Base-by-base conservation (phyloP, 2,888 invertebrate genomes). In the Torymus tubicola region DNA sequence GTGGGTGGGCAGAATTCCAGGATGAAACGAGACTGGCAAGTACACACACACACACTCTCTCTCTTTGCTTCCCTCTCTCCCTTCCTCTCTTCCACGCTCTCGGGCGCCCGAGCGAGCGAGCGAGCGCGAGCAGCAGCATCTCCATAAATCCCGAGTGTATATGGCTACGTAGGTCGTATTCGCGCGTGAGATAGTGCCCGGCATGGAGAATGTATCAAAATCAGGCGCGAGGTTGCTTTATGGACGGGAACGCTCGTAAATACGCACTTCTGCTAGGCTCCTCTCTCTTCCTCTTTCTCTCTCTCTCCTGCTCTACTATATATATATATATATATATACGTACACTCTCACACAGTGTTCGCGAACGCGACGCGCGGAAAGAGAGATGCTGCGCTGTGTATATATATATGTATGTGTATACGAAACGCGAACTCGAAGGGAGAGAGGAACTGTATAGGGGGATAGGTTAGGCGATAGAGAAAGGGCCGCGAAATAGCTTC, bases 201-300 rank as follows among this genome's bases (percentile, higher is more conserved):
- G 88, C 87, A 83, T 84, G 85, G 90, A 88, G 90, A 90, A 90
- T 90, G 90, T 90, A 90, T 90, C 90, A 90, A 90, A 90, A 90
- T 90, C 90, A 90, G 90, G 90, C 90, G 90, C 90, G 88, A 90
- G 90, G 89, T 88, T 90, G 90, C 90, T 90, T 90, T 90, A 90
- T 90, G 90, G 90, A 90, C 90, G 90, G 88, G 89, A 89, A 88
- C 89, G 90, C 90, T 90, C 90, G 90, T 90, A 90, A 90, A 90
- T 90, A 90, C 90, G 90, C 90, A 90, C 90, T 90, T 90, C 90
- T 90, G 89, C 86, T 88, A 88, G 74, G 69, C 73, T 69, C 55
- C 69, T 89, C 86, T 89, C 86, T 84, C 85, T 83, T 81, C 73
- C 71, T 16, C 58, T n/a, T 77, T 55, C 57, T 58, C 73, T 63